These are phyloP conservation scores for Dicrurus megarhynchus DNA, from an alignment of 2,113 vertebrate genomes.

Conservation along the genomic window DNA sequence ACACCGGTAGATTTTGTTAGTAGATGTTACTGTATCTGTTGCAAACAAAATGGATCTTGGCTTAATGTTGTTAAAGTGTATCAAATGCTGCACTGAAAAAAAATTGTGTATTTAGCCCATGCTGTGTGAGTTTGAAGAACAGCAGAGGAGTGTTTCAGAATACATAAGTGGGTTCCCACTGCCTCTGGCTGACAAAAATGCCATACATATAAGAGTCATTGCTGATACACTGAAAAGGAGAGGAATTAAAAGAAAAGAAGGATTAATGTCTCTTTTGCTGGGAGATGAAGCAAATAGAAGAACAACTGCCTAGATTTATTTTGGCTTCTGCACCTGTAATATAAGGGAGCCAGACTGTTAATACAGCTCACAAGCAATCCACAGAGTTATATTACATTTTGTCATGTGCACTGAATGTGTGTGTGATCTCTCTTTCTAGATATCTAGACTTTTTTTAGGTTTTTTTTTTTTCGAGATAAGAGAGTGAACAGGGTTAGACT, in stretches of 20 bases:
- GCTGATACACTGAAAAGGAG: not conserved
- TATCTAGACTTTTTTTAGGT: not conserved
- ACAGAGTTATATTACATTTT: not conserved
- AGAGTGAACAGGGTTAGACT: not conserved
- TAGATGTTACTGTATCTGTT: not conserved
- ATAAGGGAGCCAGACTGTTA: not conserved
- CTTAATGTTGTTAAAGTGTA: not conserved
- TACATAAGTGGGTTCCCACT: not conserved
- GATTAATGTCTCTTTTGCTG: not conserved
- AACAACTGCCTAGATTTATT: not conserved
- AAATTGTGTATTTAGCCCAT: fast-evolving
- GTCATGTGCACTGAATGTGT: not conserved
- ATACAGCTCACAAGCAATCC: not conserved
- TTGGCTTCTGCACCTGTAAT: not conserved
- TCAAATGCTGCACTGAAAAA: not conserved
- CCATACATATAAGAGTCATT: not conserved
- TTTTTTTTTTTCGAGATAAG: not conserved
- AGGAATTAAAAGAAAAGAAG: not conserved
- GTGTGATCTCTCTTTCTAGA: not conserved
- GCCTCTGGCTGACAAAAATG: not conserved
- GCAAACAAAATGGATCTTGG: not conserved
- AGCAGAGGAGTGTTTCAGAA: not conserved
- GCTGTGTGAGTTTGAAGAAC: not conserved
- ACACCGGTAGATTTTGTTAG: not conserved
- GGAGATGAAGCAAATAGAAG: not conserved